Percentiles rank a stretch among this genome's conserved stretches.
Evolutionary conservation across 2,797 vertebrate genomes (phyloP).

Genomic region (Okamejei kenojei): DNA sequence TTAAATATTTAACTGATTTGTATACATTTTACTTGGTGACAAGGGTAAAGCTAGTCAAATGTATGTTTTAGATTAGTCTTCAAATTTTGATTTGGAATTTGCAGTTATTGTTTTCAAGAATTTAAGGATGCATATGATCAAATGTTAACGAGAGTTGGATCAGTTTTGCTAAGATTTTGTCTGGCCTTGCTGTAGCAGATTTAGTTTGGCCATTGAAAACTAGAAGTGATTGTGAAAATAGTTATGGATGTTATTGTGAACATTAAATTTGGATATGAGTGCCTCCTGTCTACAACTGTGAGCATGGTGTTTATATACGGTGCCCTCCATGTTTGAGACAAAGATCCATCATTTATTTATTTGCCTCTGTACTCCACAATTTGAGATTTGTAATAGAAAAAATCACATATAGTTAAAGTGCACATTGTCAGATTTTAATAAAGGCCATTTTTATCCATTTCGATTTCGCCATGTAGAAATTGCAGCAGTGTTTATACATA

Average conservation of each 20-base stretch:
- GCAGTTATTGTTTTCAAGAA: background rate
- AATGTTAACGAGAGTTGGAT: background rate
- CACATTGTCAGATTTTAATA: no score
- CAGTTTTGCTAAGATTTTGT: background rate
- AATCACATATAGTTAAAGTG: no score
- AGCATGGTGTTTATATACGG: no score
- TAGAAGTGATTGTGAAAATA: background rate
- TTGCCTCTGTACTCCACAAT: no score
- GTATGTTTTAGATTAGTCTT: background rate
- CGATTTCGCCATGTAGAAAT: no score
- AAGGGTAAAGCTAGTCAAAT: background rate
- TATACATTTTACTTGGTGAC: background rate
- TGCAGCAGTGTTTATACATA: no score
- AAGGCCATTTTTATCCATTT: no score
- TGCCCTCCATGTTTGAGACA: no score
- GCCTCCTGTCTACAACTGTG: background rate
- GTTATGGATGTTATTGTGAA: conserved; percentile 7
- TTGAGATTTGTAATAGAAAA: no score
- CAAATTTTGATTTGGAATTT: background rate
- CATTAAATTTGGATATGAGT: background rate
- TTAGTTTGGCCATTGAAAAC: background rate
- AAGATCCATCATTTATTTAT: no score
- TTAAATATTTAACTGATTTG: background rate
- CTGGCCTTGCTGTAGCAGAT: background rate
- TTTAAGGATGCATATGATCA: background rate